Conservation (phyloP, 1,140 invertebrate genomes). For the Neodiprion pinetum region DNA sequence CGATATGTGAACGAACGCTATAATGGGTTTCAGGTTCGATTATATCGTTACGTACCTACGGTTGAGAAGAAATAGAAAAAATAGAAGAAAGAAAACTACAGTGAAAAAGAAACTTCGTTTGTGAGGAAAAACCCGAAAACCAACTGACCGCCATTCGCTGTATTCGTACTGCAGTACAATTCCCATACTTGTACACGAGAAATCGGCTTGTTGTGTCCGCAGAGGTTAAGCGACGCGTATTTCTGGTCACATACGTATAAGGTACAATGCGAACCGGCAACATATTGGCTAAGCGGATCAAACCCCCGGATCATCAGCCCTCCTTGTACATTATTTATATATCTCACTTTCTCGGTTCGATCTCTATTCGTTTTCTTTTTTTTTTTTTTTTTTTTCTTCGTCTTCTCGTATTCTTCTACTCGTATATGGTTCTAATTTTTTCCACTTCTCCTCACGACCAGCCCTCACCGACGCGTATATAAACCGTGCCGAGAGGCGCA, state of each 20-base stretch:
- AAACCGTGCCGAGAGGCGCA: neutral
- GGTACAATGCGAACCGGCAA: neutral
- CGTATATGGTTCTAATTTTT: no score
- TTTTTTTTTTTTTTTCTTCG: no score
- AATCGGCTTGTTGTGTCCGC: constrained; percentile 1
- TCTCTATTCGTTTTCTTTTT: no score
- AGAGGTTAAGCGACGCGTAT: neutral
- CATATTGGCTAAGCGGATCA: neutral
- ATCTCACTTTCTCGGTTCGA: no score
- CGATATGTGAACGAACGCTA: no score
- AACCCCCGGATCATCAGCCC: neutral
- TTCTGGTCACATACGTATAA: neutral
- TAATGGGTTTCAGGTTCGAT: no score
- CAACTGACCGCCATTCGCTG: neutral
- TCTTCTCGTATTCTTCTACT: no score
- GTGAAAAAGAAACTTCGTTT: neutral
- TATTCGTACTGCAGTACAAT: neutral
- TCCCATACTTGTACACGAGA: neutral
- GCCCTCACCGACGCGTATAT: no score
- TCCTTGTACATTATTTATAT: no score
- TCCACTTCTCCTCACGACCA: no score
- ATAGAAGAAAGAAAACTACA: neutral
- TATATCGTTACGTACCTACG: no score
- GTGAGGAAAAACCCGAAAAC: neutral
- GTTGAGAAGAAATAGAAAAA: neutral